Evolutionary conservation across 2,888 invertebrate genomes (phyloP).

Genomic region (Spodoptera exigua): DNA sequence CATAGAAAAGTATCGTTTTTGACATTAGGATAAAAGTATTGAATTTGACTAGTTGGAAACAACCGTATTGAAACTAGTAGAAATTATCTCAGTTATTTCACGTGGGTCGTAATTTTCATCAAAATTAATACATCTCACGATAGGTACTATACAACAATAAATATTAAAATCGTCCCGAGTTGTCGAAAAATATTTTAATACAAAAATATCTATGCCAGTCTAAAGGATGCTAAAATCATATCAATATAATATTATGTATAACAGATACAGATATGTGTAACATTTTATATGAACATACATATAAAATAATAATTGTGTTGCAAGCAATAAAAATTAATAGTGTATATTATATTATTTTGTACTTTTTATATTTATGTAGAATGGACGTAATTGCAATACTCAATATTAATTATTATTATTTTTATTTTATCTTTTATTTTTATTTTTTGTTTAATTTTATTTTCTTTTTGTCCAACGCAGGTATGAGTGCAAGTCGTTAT

Average conservation of each 20-base stretch:
- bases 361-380: conserved; percentile 44
- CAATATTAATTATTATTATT: conserved; percentile 18
- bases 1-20: too few species aligned
- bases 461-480: conserved; percentile 75
- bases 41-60: too few species aligned
- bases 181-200: too few species aligned
- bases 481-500: conserved; percentile 87
- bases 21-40: too few species aligned
- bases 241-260: conserved; percentile 57
- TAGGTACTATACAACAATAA: too few species aligned
- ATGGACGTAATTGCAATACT: conserved; percentile 67
- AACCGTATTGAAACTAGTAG: too few species aligned
- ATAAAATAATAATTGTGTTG: conserved; percentile 40
- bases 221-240: conserved; percentile 60
- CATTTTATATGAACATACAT: conserved; percentile 39
- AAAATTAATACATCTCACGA: too few species aligned
- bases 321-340: conserved; percentile 50
- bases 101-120: too few species aligned
- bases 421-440: conserved; percentile 38
- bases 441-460: conserved; percentile 58
- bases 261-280: conserved; percentile 40
- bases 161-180: too few species aligned
- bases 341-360: conserved; percentile 39
- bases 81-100: too few species aligned
- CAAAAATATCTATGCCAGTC: conserved; percentile 24